A percentile compares a stretch with the other conserved stretches of the same genome.
Evolutionary conservation across 2,888 invertebrate genomes (phyloP).

Genomic region (Nemotelus pantherinus): DNA sequence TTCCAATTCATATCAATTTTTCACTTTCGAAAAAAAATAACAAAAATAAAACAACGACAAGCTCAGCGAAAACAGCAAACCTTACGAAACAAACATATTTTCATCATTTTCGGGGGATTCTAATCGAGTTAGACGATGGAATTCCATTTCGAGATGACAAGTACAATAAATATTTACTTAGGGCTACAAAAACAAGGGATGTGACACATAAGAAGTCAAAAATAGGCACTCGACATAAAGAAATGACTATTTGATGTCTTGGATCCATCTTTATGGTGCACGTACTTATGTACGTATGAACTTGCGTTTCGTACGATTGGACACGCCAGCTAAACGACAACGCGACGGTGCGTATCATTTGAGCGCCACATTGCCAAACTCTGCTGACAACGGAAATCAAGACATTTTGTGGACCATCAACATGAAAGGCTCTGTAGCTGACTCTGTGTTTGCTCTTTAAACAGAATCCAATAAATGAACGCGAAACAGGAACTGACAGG

Average conservation of each 20-base stretch:
- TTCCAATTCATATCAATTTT: neutral
- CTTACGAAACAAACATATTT: constrained; percentile 23
- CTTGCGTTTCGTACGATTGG: constrained; percentile 2
- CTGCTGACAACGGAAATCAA: constrained; percentile 23
- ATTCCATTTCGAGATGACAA: constrained; percentile 47
- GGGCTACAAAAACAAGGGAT: constrained; percentile 44
- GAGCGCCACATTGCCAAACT: constrained; percentile 28
- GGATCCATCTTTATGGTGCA: constrained; percentile 33
- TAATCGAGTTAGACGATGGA: constrained; percentile 43
- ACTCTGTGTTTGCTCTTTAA: constrained; percentile 40
- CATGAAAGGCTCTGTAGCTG: constrained; percentile 23
- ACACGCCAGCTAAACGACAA: neutral
- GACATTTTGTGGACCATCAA: constrained; percentile 37
- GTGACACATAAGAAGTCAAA: constrained; percentile 46
- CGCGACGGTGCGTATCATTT: constrained; percentile 11
- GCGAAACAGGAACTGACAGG: constrained; percentile 42
- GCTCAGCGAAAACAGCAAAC: neutral
- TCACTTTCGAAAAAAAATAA: neutral
- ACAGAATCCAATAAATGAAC: constrained; percentile 37
- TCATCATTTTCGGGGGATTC: constrained; percentile 36
- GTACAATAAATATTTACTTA: constrained; percentile 49
- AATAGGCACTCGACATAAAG: constrained; percentile 45
- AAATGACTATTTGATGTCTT: constrained; percentile 42
- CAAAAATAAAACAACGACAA: neutral
- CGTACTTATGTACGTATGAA: constrained; percentile 3